phyloP scores from a whole-genome alignment of 2,113 vertebrate species.

The Vidua chalybeata region DNA sequence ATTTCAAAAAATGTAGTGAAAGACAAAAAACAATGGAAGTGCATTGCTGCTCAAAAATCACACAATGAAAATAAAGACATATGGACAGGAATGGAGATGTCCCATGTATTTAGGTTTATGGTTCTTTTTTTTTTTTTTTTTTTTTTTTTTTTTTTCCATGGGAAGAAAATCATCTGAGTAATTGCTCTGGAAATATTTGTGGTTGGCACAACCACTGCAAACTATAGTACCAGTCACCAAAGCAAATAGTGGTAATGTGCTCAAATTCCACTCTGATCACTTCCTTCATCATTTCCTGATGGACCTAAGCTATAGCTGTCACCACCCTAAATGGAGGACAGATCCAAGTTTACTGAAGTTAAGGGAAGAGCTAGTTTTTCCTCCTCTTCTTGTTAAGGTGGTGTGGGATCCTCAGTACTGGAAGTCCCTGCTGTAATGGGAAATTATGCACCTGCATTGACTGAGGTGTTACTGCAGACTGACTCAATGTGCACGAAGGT shows the following conservation, averaged over 20 bases:
- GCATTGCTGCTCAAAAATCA: background rate
- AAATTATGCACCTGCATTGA: background rate
- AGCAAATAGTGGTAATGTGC: background rate
- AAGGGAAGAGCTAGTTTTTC: background rate
- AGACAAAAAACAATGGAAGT: background rate
- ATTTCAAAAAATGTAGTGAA: background rate
- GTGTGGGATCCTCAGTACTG: background rate
- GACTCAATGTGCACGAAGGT: rapidly evolving
- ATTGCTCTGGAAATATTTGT: background rate
- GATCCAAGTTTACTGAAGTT: background rate
- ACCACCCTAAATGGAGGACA: background rate
- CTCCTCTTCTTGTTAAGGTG: background rate
- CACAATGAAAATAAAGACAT: background rate
- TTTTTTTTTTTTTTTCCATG: background rate
- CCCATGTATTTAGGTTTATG: background rate
- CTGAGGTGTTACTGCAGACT: rapidly evolving
- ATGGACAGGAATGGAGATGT: background rate
- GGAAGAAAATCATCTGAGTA: background rate
- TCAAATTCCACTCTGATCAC: background rate
- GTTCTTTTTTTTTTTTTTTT: background rate
- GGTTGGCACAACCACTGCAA: background rate
- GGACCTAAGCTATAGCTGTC: background rate
- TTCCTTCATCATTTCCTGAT: background rate
- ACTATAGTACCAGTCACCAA: background rate
- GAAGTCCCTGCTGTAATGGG: background rate